These are phyloP conservation scores for Vesta saturnalis DNA, from an alignment of 2,888 invertebrate species.

Conservation along the genomic window DNA sequence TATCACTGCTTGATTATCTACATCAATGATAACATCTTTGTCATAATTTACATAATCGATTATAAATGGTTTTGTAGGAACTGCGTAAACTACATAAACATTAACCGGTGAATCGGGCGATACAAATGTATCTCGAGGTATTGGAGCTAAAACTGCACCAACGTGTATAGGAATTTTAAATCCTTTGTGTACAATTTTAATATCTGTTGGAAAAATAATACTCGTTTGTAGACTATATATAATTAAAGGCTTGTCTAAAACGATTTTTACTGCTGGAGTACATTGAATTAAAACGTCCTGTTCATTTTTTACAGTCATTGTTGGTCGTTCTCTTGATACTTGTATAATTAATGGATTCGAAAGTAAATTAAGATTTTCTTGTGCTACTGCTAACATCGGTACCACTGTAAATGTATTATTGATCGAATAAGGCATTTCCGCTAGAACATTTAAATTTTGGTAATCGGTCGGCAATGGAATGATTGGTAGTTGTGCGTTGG, in stretches of 20 bases:
- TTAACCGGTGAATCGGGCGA: conserved; percentile 57
- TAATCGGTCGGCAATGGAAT: conserved; percentile 41
- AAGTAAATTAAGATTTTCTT: conserved; percentile 56
- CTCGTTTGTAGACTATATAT: conserved; percentile 57
- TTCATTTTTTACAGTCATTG: conserved; percentile 57
- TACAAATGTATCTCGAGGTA: conserved; percentile 52
- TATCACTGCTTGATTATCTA: conserved; percentile 54
- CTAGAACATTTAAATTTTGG: conserved; percentile 55
- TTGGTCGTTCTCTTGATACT: conserved; percentile 57
- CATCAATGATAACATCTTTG: conserved; percentile 47
- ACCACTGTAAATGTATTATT: conserved; percentile 56
- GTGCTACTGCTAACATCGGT: conserved; percentile 57
- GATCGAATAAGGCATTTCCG: conserved; percentile 55
- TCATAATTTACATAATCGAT: conserved; percentile 49
- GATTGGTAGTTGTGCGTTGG: conserved; percentile 15
- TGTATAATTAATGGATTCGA: conserved; percentile 57
- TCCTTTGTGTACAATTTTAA: conserved; percentile 58
- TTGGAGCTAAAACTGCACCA: conserved; percentile 62
- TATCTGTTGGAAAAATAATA: conserved; percentile 61
- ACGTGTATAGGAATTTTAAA: conserved; percentile 59
- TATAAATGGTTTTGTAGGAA: conserved; percentile 58
- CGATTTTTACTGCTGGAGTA: conserved; percentile 61
- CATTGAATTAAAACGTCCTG: conserved; percentile 55
- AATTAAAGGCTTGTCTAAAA: conserved; percentile 58
- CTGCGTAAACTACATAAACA: conserved; percentile 60